Evolutionary conservation across 2,888 invertebrate species (phyloP), one percentile per base, ranked within the genome.

Genomic region (Pterostichus niger): DNA sequence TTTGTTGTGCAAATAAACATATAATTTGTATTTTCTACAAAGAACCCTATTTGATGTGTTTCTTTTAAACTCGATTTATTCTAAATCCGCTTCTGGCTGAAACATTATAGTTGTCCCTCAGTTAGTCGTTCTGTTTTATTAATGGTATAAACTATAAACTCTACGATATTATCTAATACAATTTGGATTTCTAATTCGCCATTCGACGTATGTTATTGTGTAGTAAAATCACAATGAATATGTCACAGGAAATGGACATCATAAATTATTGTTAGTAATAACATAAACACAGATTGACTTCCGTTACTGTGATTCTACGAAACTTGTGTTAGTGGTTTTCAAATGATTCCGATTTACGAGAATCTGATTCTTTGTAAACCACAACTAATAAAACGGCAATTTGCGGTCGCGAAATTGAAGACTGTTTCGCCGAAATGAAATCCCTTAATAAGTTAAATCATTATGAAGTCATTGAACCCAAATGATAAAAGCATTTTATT

Each of bases 201-300:
- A 71, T 40, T 71, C 11, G 40, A 71, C 44, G 68, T 44, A 40
- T 33, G 64, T 64, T 64, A 64, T 64, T 71, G 68, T 71, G 68
- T 44, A 71, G 44, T 71, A 71, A 71, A 71, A 17, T 35, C 40
- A 44, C 68, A 71, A 71, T 71, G 68, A 71, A 44, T 71, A 40
- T 71, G 44, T 44, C 68, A 31, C 68, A 15, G 68, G 68, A 71
- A 71, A 71, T 71, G 68, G 68, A 24, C 68, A 71, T 71, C 68
- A 17, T 71, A 71, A 71, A 71, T 71, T 71, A 71, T 44, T 64
- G 24, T 24, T 24, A 24, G 59, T 59, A 59, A 59, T 59, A 59
- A 59, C 59, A 52, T 13, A 59, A 59, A 59, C 59, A 31, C 59
- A 59, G 59, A 59, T 59, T n/a, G 13, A 71, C 68, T 71, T 71